Conservation (phyloP, 2,797 vertebrate genomes). For the Sebastes iracundus region DNA sequence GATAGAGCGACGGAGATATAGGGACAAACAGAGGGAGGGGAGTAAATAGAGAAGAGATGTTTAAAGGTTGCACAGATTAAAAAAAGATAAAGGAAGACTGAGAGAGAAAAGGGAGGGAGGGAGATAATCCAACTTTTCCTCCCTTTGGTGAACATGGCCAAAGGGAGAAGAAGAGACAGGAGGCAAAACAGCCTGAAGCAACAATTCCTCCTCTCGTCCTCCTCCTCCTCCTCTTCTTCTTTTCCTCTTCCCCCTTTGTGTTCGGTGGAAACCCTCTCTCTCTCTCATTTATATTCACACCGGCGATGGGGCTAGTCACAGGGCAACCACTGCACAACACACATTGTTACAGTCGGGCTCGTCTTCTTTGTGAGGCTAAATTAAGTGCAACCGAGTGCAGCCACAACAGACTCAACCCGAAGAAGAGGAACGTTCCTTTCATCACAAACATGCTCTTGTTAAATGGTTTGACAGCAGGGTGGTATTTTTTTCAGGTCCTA, state of each 20-base stretch:
- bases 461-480: neutral
- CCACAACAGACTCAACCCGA: neutral
- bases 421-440: neutral
- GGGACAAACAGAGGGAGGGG: neutral
- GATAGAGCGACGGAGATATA: neutral
- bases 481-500: neutral
- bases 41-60: neutral
- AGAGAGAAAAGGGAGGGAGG: neutral
- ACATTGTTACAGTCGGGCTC: slow-evolving; percentile 13
- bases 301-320: slow-evolving; percentile 53
- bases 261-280: slow-evolving; percentile 27
- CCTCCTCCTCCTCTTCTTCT: slow-evolving; percentile 18
- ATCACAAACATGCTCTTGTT: neutral
- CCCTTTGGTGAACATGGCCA: slow-evolving; percentile 2
- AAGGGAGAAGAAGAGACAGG: neutral
- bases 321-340: slow-evolving; percentile 41
- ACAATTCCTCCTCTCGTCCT: slow-evolving; percentile 30
- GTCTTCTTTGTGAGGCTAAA: slow-evolving; percentile 5
- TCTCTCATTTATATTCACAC: slow-evolving; percentile 69
- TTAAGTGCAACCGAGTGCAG: slow-evolving; percentile 24
- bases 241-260: slow-evolving; percentile 34
- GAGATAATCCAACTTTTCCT: slow-evolving; percentile 30
- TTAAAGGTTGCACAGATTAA: neutral
- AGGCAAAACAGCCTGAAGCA: slow-evolving; percentile 25
- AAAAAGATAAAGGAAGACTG: neutral